Percentiles rank a stretch among this genome's conserved stretches.
These are phyloP conservation scores for Lepisosteus oculatus DNA, from an alignment of 2,113 vertebrate genomes.

Conservation along the genomic window DNA sequence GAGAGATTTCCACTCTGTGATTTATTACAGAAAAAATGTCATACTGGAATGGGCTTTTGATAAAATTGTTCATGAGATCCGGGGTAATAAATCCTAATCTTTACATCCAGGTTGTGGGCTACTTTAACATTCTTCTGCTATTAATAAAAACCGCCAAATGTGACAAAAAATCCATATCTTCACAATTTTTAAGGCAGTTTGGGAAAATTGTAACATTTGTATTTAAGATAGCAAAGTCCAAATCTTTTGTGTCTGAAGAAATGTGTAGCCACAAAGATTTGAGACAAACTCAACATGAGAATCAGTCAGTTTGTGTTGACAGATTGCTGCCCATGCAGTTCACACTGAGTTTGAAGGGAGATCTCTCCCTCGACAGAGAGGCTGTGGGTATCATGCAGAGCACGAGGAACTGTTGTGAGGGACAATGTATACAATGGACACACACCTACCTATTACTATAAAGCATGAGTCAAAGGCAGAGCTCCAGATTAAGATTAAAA, in stretches of 20 bases:
- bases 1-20: slow-evolving; percentile 92
- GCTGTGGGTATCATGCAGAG: too few relatives aligned
- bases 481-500: too few relatives aligned
- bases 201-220: slow-evolving; percentile 73
- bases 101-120: slow-evolving; percentile 89
- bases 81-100: slow-evolving; percentile 98
- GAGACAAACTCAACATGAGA: slow-evolving; percentile 49
- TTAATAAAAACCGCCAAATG: slow-evolving; percentile 90
- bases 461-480: too few relatives aligned
- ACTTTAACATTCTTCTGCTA: slow-evolving; percentile 93
- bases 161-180: slow-evolving; percentile 91
- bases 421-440: too few relatives aligned
- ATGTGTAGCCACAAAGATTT: slow-evolving; percentile 30
- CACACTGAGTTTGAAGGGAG: slow-evolving; percentile 20
- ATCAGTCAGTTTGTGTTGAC: slow-evolving; percentile 42
- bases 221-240: slow-evolving; percentile 54
- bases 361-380: slow-evolving; percentile 10
- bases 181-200: slow-evolving; percentile 78
- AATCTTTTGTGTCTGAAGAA: slow-evolving; percentile 34
- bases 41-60: slow-evolving; percentile 99
- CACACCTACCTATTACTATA: too few relatives aligned
- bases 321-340: neutral
- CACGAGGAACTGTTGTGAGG: too few relatives aligned
- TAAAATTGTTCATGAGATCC: slow-evolving; percentile 99
- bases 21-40: slow-evolving; percentile 98